phyloP scores from a whole-genome alignment of 2,797 vertebrate genomes.

The Valencia hispanica region DNA sequence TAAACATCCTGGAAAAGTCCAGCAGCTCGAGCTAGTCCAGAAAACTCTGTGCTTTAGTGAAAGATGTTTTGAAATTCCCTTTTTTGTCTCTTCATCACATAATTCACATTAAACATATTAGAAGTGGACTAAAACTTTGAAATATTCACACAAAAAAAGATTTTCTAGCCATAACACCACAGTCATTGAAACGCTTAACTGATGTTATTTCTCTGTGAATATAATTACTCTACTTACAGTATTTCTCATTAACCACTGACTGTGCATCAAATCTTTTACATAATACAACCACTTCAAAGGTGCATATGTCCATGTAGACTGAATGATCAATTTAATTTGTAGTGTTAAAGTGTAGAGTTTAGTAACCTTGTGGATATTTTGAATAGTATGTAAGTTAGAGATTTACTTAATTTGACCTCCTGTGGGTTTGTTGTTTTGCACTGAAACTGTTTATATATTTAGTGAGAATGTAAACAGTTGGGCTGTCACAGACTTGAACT shows the following conservation, averaged over 20 bases:
- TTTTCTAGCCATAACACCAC: constrained; percentile 20
- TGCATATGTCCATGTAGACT: constrained; percentile 15
- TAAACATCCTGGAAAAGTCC: constrained; percentile 68
- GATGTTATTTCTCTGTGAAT: constrained; percentile 49
- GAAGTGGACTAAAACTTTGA: constrained; percentile 9
- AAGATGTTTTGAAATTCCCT: constrained; percentile 30
- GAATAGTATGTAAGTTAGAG: background rate
- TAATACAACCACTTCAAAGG: constrained; percentile 54
- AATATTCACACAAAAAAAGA: constrained; percentile 16
- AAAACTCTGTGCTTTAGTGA: constrained; percentile 52
- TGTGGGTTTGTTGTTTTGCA: background rate
- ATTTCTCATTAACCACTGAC: constrained; percentile 29
- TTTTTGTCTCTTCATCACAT: constrained; percentile 15
- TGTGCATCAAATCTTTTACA: constrained; percentile 63
- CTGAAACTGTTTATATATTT: constrained; percentile 1
- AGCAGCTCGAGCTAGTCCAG: constrained; percentile 60
- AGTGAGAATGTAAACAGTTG: constrained; percentile 18
- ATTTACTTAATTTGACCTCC: too few species aligned
- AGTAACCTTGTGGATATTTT: constrained; percentile 43
- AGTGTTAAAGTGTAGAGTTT: constrained; percentile 65
- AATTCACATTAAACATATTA: constrained; percentile 10
- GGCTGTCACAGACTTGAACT: constrained; percentile 5
- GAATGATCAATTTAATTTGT: constrained; percentile 68
- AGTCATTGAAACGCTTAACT: constrained; percentile 43
- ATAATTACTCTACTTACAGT: constrained; percentile 48